Conservation (phyloP, 2,113 vertebrate genomes). For the Cyprinodon tularosa region DNA sequence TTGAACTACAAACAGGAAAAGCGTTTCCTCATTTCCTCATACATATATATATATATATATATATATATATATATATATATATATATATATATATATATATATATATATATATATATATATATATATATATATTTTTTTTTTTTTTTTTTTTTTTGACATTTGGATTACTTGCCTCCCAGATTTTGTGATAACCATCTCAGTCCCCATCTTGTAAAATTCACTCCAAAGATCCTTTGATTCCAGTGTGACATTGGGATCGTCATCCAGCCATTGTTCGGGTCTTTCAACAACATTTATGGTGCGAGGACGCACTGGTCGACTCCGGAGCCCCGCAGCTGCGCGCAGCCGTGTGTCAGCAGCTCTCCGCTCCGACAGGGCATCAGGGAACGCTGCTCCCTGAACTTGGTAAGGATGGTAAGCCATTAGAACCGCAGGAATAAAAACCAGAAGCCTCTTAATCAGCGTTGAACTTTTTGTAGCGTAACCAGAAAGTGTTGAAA, state of each 20-base stretch:
- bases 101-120: no score
- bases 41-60: no score
- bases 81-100: no score
- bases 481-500: no score
- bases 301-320: conserved; percentile 80
- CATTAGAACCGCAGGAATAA: conserved; percentile 90
- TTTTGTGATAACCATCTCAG: conserved; percentile 99
- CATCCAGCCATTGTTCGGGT: conserved; percentile 85
- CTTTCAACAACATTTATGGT: conserved; percentile 84
- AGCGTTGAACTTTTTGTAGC: background rate
- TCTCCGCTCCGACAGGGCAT: conserved; percentile 82
- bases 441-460: conserved; percentile 23
- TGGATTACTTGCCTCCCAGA: conserved; percentile 88
- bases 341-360: conserved; percentile 84
- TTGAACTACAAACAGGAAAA: background rate
- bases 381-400: conserved; percentile 83
- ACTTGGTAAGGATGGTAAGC: conserved; percentile 92
- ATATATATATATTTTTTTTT: no score
- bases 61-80: no score
- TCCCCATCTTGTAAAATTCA: conserved; percentile 95
- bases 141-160: background rate
- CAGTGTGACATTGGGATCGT: conserved; percentile 93
- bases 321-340: conserved; percentile 85
- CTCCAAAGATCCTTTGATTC: conserved; percentile 96
- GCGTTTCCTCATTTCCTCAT: background rate